Evolutionary conservation across 2,888 invertebrate genomes (phyloP).

Genomic region (Muscina levida): DNA sequence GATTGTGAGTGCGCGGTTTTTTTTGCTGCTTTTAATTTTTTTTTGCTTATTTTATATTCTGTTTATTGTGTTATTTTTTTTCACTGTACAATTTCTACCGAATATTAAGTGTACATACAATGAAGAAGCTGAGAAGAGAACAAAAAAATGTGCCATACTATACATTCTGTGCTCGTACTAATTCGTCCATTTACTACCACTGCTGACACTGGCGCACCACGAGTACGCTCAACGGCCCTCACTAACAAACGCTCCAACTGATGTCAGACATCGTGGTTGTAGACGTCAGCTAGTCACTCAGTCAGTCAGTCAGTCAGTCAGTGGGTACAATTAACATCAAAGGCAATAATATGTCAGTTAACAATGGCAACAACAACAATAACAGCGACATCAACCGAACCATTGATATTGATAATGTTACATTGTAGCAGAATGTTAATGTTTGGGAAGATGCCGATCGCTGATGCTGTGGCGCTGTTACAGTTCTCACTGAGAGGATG

Average conservation of each 20-base stretch:
- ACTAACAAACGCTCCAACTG: too few species aligned
- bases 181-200: neutral
- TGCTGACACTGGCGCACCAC: neutral
- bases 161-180: neutral
- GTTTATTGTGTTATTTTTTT: constrained; percentile 26
- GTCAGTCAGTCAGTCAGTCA: constrained; percentile 11
- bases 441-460: too few species aligned
- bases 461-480: too few species aligned
- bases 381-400: neutral
- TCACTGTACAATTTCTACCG: constrained; percentile 40
- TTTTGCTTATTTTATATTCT: constrained; percentile 41
- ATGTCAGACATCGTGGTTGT: too few species aligned
- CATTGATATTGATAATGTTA: too few species aligned
- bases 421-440: too few species aligned
- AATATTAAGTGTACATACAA: constrained; percentile 43
- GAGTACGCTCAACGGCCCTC: too few species aligned
- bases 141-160: neutral
- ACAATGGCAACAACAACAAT: neutral
- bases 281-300: constrained; percentile 3
- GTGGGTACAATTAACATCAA: constrained; percentile 41
- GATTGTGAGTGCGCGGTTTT: constrained; percentile 59
- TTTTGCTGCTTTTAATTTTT: constrained; percentile 29
- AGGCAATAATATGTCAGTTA: constrained; percentile 41
- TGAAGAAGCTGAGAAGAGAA: constrained; percentile 34
- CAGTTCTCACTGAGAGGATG: too few species aligned